phyloP scores from a whole-genome alignment of 2,797 vertebrate genomes.

The Odontamblyopus lacepedii region DNA sequence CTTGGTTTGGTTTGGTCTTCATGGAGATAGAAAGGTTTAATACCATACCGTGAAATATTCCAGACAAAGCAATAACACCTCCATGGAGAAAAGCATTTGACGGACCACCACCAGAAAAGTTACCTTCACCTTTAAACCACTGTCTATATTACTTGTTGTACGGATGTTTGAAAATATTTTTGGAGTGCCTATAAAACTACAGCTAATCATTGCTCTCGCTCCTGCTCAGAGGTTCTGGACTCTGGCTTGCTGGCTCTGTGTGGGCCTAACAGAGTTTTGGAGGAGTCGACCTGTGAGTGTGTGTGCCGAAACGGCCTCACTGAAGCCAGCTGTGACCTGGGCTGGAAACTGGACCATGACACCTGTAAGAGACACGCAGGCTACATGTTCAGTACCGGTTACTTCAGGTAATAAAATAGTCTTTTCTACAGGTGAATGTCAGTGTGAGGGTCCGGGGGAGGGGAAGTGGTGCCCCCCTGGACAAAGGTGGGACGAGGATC shows the following conservation, averaged over 20 bases:
- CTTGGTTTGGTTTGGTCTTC: too few relatives aligned
- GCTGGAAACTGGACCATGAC: conserved; percentile 76
- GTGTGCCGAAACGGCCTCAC: conserved; percentile 77
- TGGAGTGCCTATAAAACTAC: not conserved
- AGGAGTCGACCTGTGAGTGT: conserved; percentile 74
- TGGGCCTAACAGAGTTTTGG: conserved; percentile 73
- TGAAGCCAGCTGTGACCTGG: conserved; percentile 72
- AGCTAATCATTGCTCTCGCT: not conserved
- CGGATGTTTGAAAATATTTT: not conserved
- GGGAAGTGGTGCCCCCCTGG: conserved; percentile 64
- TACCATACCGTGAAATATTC: too few relatives aligned
- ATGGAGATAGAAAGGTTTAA: too few relatives aligned
- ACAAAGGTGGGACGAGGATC: conserved; percentile 74
- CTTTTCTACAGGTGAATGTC: conserved; percentile 67
- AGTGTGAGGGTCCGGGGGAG: conserved; percentile 66
- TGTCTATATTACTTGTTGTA: not conserved
- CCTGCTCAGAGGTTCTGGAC: conserved; percentile 59
- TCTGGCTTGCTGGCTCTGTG: conserved; percentile 73
- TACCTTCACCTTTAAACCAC: not conserved
- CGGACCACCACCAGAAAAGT: too few relatives aligned
- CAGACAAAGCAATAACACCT: too few relatives aligned
- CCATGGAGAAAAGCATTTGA: too few relatives aligned
- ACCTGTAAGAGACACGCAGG: conserved; percentile 57
- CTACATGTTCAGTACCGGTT: not conserved
- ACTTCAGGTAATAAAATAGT: not conserved